Percentiles rank a stretch among this genome's conserved stretches.
Evolutionary conservation across 2,113 vertebrate species (phyloP).

Genomic region (Gobius niger): DNA sequence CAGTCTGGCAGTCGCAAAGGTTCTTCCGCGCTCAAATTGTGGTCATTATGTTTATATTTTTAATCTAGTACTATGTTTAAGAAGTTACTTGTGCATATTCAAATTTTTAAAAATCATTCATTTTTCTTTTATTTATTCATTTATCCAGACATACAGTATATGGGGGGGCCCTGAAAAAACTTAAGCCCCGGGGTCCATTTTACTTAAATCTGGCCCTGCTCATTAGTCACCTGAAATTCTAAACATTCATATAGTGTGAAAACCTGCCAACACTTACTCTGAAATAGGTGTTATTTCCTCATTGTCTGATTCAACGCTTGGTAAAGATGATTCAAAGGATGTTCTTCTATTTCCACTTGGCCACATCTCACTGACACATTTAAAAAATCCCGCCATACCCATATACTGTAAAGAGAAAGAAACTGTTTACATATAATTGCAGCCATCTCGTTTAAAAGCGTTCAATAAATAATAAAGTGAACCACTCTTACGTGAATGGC

Average conservation of each 20-base stretch:
- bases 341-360: neutral
- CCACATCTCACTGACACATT: slow-evolving; percentile 42
- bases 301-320: slow-evolving; percentile 27
- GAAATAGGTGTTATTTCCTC: slow-evolving; percentile 44
- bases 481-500: slow-evolving; percentile 46
- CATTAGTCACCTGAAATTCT: neutral
- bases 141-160: too few species aligned
- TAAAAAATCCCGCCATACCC: slow-evolving; percentile 68
- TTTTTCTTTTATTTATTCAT: too few species aligned
- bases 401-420: slow-evolving; percentile 41
- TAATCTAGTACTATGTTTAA: too few species aligned
- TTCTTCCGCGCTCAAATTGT: too few species aligned
- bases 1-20: too few species aligned
- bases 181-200: too few species aligned
- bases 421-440: neutral
- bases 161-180: too few species aligned
- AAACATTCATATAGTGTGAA: too few species aligned
- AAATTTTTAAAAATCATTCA: too few species aligned
- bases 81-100: too few species aligned
- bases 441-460: neutral
- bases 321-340: slow-evolving; percentile 1
- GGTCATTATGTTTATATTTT: too few species aligned
- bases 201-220: too few species aligned
- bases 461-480: neutral
- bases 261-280: slow-evolving; percentile 52